Base-by-base conservation (phyloP, 2,113 vertebrate genomes). In the Gopherus evgoodei region DNA sequence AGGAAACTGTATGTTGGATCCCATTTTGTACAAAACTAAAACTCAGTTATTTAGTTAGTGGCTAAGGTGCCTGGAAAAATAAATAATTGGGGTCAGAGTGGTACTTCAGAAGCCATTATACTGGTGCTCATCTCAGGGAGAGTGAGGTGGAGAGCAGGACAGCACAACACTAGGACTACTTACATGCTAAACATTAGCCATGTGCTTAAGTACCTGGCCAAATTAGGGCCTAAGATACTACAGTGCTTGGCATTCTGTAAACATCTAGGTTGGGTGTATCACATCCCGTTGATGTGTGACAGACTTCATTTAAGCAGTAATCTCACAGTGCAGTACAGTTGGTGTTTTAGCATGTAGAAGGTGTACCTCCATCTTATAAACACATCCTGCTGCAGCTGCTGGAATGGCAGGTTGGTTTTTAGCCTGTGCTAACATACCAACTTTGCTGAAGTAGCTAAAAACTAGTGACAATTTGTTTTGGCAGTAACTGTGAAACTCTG, bases 341-440 rank as follows among this genome's bases (percentile, higher is more conserved):
- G 2, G 25, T 44, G 24, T 38, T 90, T 93, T 92, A 93, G 12
- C 84, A 89, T 56, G 88, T 88, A 90, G 49, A 91, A 57, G 50
- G 69, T 88, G 78, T 29, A 89, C 56, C 86, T 95, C 0, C 0
- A 21, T 31, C 91, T 81, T 81, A 50, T 75, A 88, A 94, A 91
- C 0, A 5, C 54, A 25, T 90, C 88, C 50, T 95, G 21, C 86
- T 88, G 65, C 49, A 87, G 93, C 81, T 94, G 79, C 88, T 93
- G 89, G 82, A 95, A 49, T 69, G 87, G 79, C 81, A 91, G 42
- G 56, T 90, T 94, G 79, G n/a, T 95, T 94, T 85, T 93, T 24
- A 93, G 92, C 87, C 25, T 29, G 79, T 95, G 57, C 24, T 93
- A 52, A 92, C 96, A 90, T 79, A 87, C 5, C 31, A 90, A 88